Conservation (phyloP, 2,113 vertebrate genomes). For the Nannospalax galili region DNA sequence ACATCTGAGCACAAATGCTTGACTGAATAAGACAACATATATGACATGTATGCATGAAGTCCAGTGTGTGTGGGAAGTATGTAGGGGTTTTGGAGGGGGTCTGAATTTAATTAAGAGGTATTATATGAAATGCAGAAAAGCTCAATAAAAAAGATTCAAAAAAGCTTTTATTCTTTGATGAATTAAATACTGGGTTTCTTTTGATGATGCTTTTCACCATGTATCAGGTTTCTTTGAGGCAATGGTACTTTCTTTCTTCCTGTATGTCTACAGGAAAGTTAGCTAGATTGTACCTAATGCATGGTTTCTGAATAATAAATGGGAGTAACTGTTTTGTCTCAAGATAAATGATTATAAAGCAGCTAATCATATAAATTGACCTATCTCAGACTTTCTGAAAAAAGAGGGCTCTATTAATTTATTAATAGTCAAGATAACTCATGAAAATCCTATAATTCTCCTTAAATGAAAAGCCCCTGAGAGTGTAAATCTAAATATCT, state of each 20-base stretch:
- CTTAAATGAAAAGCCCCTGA: constrained; percentile 45
- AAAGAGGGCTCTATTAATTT: constrained; percentile 15
- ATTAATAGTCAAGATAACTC: constrained; percentile 16
- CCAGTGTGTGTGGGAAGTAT: too few species aligned
- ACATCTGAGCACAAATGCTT: too few species aligned
- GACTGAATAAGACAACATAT: too few species aligned
- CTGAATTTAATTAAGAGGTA: too few species aligned
- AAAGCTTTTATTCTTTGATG: not conserved
- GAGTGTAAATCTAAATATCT: constrained; percentile 17
- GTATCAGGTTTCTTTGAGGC: not conserved
- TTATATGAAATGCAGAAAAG: too few species aligned
- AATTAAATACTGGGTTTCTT: not conserved
- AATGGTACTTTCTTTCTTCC: not conserved
- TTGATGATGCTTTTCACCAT: not conserved
- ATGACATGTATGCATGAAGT: too few species aligned
- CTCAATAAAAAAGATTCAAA: not conserved
- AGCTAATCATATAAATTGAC: constrained; percentile 5
- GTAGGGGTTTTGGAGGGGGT: too few species aligned
- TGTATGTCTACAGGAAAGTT: not conserved
- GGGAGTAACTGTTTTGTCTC: constrained; percentile 22
- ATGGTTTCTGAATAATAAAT: constrained; percentile 18
- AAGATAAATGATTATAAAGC: constrained; percentile 32
- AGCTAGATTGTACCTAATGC: not conserved
- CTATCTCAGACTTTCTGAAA: constrained; percentile 28
- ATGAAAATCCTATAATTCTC: constrained; percentile 54